These are phyloP conservation scores for Neomicropteryx cornuta DNA, from an alignment of 1,140 invertebrate species.

Conservation along the genomic window DNA sequence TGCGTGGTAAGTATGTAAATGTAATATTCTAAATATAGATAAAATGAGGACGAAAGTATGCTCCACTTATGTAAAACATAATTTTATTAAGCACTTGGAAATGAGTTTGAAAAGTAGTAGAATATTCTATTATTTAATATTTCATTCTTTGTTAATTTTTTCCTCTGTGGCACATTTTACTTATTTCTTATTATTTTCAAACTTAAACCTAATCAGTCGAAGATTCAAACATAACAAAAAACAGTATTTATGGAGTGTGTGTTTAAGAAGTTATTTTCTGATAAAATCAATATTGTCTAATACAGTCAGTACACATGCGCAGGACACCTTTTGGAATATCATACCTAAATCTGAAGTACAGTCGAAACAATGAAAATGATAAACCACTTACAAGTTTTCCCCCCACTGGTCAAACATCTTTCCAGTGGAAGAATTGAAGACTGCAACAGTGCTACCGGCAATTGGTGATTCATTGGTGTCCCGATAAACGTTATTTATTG, in stretches of 20 bases:
- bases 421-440: conserved; percentile 60
- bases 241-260: neutral
- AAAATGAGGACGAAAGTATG: no score
- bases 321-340: neutral
- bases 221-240: neutral
- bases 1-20: no score
- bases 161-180: no score
- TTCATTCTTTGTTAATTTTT: no score
- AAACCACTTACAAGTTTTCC: conserved; percentile 52
- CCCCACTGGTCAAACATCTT: conserved; percentile 67
- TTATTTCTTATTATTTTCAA: no score
- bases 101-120: no score
- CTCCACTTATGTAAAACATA: no score
- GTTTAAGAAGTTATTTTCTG: neutral
- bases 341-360: neutral
- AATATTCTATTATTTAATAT: no score
- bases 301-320: neutral
- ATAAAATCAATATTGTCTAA: conserved; percentile 6
- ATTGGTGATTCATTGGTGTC: conserved; percentile 57
- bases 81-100: no score
- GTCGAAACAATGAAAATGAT: no score
- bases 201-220: neutral
- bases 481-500: conserved; percentile 45
- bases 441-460: conserved; percentile 56
- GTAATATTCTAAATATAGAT: no score